These are phyloP conservation scores for Sterna hirundo DNA, from an alignment of 2,113 vertebrate genomes.

Conservation along the genomic window DNA sequence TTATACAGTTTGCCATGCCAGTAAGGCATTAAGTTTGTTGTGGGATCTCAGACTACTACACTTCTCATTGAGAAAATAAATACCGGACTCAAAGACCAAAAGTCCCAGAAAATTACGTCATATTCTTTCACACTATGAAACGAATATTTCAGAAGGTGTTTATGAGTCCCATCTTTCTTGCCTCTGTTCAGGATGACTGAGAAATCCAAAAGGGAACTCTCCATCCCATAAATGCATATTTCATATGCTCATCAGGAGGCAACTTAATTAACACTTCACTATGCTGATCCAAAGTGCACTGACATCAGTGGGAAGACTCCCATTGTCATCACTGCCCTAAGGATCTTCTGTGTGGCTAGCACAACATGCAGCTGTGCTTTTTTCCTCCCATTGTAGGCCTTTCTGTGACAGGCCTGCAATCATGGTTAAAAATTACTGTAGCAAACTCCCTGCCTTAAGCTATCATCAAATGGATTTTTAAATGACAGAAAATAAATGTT, in stretches of 20 bases:
- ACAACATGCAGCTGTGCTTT: not conserved
- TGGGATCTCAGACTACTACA: not conserved
- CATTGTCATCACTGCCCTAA: not conserved
- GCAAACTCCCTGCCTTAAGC: not conserved
- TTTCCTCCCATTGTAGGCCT: not conserved
- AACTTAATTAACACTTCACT: not conserved
- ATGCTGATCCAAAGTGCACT: not conserved
- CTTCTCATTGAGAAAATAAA: not conserved
- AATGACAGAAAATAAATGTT: slow-evolving; percentile 12
- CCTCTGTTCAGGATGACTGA: not conserved
- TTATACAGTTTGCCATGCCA: not conserved
- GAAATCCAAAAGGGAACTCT: slow-evolving; percentile 5
- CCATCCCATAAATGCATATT: not conserved
- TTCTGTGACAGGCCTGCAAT: not conserved
- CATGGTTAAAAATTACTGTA: not conserved
- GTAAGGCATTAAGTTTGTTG: not conserved
- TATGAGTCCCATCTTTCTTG: not conserved
- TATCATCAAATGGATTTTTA: not conserved
- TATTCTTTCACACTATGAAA: not conserved
- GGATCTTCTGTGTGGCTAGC: not conserved
- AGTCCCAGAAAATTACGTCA: not conserved
- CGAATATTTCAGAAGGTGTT: not conserved
- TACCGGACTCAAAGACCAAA: not conserved
- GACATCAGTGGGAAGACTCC: not conserved
- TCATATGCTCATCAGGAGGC: not conserved